Evolutionary conservation across 2,797 vertebrate species (phyloP).

Genomic region (Antennarius maculatus): DNA sequence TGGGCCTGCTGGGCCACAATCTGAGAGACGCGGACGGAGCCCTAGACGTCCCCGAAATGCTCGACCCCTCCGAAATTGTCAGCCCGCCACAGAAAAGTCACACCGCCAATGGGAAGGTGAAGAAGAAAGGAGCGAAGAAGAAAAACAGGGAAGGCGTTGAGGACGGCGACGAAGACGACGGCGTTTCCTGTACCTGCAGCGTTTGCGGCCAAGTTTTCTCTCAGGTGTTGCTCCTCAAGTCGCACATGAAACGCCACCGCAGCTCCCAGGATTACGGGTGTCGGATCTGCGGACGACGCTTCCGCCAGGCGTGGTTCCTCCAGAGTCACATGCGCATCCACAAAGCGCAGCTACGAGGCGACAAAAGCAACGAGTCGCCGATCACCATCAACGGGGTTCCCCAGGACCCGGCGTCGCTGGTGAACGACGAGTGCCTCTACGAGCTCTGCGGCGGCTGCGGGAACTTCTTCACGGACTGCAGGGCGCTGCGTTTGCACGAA

Average conservation of each 20-base stretch:
- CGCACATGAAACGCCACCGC: slow-evolving; percentile 95
- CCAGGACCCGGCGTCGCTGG: slow-evolving; percentile 86
- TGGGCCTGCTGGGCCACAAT: slow-evolving; percentile 86
- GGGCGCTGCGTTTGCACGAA: slow-evolving; percentile 88
- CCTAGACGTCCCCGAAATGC: slow-evolving; percentile 74
- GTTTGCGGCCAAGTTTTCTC: slow-evolving; percentile 93
- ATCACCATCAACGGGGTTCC: slow-evolving; percentile 91
- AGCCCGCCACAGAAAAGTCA: slow-evolving; percentile 85
- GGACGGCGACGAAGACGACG: slow-evolving; percentile 43
- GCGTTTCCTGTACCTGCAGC: slow-evolving; percentile 86
- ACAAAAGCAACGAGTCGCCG: slow-evolving; percentile 80
- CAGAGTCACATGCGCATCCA: slow-evolving; percentile 99
- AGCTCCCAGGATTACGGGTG: slow-evolving; percentile 94
- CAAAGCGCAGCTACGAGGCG: slow-evolving; percentile 83
- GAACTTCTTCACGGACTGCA: slow-evolving; percentile 92
- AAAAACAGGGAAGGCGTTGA: slow-evolving; percentile 66
- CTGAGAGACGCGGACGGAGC: slow-evolving; percentile 80
- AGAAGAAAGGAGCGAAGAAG: slow-evolving; percentile 87
- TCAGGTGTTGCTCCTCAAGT: slow-evolving; percentile 92
- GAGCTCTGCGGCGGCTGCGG: slow-evolving; percentile 96
- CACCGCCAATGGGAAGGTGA: slow-evolving; percentile 85
- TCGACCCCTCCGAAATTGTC: slow-evolving; percentile 82
- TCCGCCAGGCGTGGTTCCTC: slow-evolving; percentile 98
- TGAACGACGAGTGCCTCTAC: slow-evolving; percentile 90
- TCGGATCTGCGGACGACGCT: slow-evolving; percentile 94